Conservation (phyloP, 1,140 invertebrate genomes). For the Temnothorax nylanderi region DNA sequence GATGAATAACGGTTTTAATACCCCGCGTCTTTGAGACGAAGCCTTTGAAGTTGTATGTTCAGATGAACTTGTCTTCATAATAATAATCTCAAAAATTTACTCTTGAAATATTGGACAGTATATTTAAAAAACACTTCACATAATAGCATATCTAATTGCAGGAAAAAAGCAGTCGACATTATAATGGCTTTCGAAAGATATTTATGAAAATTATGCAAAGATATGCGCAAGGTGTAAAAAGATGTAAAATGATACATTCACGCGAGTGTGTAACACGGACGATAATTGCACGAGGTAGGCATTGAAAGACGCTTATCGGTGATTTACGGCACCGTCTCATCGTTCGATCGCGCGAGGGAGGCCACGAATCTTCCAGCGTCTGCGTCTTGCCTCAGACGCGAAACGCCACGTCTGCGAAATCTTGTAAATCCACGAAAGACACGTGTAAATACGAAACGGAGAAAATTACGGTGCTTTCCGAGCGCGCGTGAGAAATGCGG, state of each 20-base stretch:
- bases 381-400: constrained; percentile 13
- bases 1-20: constrained; percentile 6
- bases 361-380: not conserved
- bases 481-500: constrained; percentile 25
- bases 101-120: not conserved
- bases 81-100: not conserved
- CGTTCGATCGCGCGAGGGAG: constrained; percentile 15
- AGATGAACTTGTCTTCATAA: not conserved
- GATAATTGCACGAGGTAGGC: constrained; percentile 12
- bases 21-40: not conserved
- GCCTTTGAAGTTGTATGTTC: not conserved
- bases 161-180: not conserved
- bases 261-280: not conserved
- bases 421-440: constrained; percentile 46
- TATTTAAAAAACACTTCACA: no score
- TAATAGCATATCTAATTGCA: not conserved
- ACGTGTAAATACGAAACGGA: constrained; percentile 65
- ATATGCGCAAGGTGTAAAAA: not conserved
- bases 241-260: not conserved
- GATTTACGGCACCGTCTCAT: constrained; percentile 24
- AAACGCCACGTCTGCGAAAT: constrained; percentile 58
- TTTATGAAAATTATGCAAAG: constrained; percentile 45
- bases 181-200: not conserved
- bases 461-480: constrained; percentile 53
- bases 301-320: constrained; percentile 13